Base-by-base conservation (phyloP, 2,797 vertebrate species). In the Semaprochilodus insignis region DNA sequence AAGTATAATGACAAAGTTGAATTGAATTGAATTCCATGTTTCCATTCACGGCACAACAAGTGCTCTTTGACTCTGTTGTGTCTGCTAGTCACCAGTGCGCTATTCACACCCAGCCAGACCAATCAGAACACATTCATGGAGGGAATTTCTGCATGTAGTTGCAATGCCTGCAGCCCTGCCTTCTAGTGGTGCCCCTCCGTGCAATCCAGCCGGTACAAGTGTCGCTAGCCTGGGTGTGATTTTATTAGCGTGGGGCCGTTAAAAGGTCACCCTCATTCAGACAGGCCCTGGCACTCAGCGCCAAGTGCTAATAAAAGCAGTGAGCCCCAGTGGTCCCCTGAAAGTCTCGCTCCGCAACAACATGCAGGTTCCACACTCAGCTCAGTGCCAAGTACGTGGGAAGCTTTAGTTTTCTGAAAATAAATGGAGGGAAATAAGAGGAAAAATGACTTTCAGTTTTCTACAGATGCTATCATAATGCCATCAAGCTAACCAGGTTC, bases 251-350 rank as follows among this genome's bases (percentile, higher is more conserved):
- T 77, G 31, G 75, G 82, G 80, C 72, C 84, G 83, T 80, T 77
- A 55, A 87, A 85, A 87, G 86, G 84, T 84, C 86, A 82, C 44
- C 73, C 80, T 80, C 67, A 80, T 79, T 84, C 84, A 80, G 82
- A 82, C 77, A 44, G 76, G 55, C 51, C 82, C 69, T 87, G 84
- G 80, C 82, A 82, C 74, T 78, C 76, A 69, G 23, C 71, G 62
- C 80, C 23, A 8, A 51, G 44, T 17, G 67, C 86, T 87, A 87
- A 85, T 87, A 84, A 87, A 87, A 87, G 86, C 80, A 74, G 78
- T 59, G 27, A 51, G 69, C 57, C 77, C 84, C 78, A 75, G 80
- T 57, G 76, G 77, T 79, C 70, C 59, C 69, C 65, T 83, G 83
- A 83, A 83, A 77, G 79, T 81, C 78, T 80, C 75, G 78, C 81